Evolutionary conservation across 2,888 invertebrate genomes (phyloP).

Genomic region (Cerceris rybyensis): DNA sequence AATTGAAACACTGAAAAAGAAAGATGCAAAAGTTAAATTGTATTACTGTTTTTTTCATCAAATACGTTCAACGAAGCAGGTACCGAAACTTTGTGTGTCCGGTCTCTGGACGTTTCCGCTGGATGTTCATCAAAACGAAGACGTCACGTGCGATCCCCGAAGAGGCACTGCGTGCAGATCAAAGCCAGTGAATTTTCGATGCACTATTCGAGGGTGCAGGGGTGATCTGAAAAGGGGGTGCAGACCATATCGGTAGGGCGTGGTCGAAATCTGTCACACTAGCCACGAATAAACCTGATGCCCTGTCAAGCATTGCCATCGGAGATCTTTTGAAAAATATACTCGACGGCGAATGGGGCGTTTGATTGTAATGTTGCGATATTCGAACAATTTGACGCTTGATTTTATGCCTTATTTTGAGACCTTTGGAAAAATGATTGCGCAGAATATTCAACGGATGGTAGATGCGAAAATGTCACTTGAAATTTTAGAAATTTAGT

Average conservation of each 20-base stretch:
- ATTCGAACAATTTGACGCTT: not conserved
- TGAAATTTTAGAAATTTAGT: too few species aligned
- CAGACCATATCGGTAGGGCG: constrained; percentile 80
- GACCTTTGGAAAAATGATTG: not conserved
- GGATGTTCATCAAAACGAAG: constrained; percentile 38
- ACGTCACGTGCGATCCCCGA: constrained; percentile 42
- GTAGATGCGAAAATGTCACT: too few species aligned
- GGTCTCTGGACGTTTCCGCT: constrained; percentile 31
- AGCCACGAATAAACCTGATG: constrained; percentile 75
- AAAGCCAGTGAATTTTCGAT: constrained; percentile 65
- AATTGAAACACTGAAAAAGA: too few species aligned
- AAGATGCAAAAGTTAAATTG: too few species aligned
- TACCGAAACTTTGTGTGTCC: constrained; percentile 17
- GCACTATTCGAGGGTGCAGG: constrained; percentile 60
- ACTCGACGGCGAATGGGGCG: constrained; percentile 1
- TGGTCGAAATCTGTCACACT: constrained; percentile 81
- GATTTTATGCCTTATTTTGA: not conserved
- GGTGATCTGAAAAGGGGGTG: constrained; percentile 64
- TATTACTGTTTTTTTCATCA: too few species aligned
- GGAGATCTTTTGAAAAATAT: constrained; percentile 27
- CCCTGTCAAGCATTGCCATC: constrained; percentile 47
- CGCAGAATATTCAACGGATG: too few species aligned
- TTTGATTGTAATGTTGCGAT: not conserved
- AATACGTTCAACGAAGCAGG: constrained; percentile 7
- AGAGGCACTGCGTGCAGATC: constrained; percentile 54